Percentiles rank a stretch among this genome's conserved stretches.
Conservation (phyloP, 2,888 invertebrate species). For the Synergus gifuensis region DNA sequence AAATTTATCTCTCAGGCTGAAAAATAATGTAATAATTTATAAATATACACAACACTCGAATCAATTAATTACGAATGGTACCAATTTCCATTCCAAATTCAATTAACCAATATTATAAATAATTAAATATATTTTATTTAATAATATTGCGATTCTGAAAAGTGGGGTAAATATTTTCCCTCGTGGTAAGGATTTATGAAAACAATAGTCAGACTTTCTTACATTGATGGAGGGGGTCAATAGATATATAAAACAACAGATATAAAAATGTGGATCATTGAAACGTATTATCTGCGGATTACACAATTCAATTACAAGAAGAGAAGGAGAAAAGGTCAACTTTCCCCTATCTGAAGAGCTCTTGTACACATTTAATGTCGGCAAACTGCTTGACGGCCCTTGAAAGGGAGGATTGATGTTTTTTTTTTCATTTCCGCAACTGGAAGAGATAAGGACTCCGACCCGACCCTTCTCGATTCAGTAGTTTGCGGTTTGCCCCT, state of each 20-base stretch:
- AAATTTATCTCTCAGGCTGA: not conserved
- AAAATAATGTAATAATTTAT: not conserved
- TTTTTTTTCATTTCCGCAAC: slow-evolving; percentile 23
- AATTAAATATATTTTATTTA: not conserved
- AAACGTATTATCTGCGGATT: slow-evolving; percentile 29
- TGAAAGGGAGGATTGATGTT: slow-evolving; percentile 28
- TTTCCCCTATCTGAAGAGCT: slow-evolving; percentile 9
- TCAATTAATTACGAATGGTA: not conserved
- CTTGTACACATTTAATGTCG: slow-evolving; percentile 36
- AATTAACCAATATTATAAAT: not conserved
- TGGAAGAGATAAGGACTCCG: slow-evolving; percentile 23
- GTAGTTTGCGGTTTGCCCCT: slow-evolving; percentile 21
- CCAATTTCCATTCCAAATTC: not conserved
- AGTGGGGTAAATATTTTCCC: not conserved
- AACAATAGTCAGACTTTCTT: not conserved
- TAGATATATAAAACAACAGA: no score
- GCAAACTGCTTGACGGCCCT: slow-evolving; percentile 36
- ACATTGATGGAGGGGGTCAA: not conserved
- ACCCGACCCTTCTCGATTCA: slow-evolving; percentile 15
- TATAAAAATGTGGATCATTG: slow-evolving; percentile 17
- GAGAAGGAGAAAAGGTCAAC: slow-evolving; percentile 29
- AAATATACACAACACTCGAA: not conserved
- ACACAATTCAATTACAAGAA: slow-evolving; percentile 27
- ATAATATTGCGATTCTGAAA: not conserved
- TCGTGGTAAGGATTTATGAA: not conserved